Evolutionary conservation across 2,888 invertebrate species (phyloP), one percentile per base, ranked within the genome.

Genomic region (Achlya flavicornis): DNA sequence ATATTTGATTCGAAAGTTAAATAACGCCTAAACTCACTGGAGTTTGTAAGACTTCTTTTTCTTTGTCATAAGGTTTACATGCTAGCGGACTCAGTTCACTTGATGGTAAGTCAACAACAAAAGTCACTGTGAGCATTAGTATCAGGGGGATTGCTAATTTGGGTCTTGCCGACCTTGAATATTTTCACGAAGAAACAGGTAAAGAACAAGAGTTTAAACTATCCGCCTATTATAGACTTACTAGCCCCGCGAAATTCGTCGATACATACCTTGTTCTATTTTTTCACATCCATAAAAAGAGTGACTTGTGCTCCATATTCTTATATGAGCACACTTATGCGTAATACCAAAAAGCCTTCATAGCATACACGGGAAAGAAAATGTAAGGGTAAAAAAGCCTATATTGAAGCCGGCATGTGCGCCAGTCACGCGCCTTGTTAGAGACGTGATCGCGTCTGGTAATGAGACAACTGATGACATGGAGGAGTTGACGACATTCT

Each of bases 381-480:
- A 10, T 12, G 53, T 57, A 68, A 70, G 64, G 69, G 66, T 62
- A 63, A 69, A 70, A 69, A 68, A 70, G 68, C 68, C 63, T 66
- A 72, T 75, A 76, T 70, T 64, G 66, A 64, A 67, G 67, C 66
- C 62, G 66, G 70, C 65, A 70, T 65, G 76, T 76, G 64, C 60
- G 19, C 60, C 75, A 66, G 74, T 75, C 80, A 77, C 77, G 74
- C 60, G 73, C 80, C 83, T 83, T 78, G 83, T 84, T 83, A 82
- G 71, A 63, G 66, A 83, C 83, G 83, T 83, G 83, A 74, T 70
- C 68, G 72, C 63, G 63, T 63, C 68, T 60, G 58, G 67, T 80
- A 81, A 81, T 80, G 80, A 79, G 74, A 71, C 72, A 69, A 58
- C 65, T 43, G 72, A 65, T 72, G 73, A 70, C 64, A 65, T 61